Evolutionary conservation across 2,113 vertebrate genomes (phyloP), one percentile per base, ranked within the genome.

Genomic region (Solenodon paradoxus): DNA sequence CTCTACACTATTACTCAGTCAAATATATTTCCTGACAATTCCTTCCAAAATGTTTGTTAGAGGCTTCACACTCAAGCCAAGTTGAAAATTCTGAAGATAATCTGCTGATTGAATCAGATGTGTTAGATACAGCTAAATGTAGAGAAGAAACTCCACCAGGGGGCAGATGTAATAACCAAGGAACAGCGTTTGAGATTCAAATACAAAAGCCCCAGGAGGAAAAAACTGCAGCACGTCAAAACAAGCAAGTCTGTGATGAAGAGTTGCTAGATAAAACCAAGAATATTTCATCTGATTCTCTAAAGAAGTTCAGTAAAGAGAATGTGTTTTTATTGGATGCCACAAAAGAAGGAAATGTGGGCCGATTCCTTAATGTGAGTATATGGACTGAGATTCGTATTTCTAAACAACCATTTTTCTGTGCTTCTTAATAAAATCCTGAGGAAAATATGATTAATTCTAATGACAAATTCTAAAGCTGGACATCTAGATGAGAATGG

Each of bases 291-390:
- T 17, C 61, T 57, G 45, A 77, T 28, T 69, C 86, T 93, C 42
- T 59, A 59, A 90, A 89, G 40, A 96, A 93, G 10, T 81, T 68
- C 49, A 61, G 4, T 53, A 84, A 98, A 84, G 97, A 92, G 80
- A 96, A 75, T 81, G 40, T 61, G 24, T 99, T 99, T 97, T 81
- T 99, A 38, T 92, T 99, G 85, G 99, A 99, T 97, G 99, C 99
- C 81, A 99, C 99, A 64, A 99, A 98, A 97, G 99, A 99, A 98
- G 99, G 99, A 96, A 99, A 99, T 51, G 99, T 99, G 72, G 99
- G 98, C 88, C 98, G 99, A 72, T 99, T 99, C 97, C 97, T 99
- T 83, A 99, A 99, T 6, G 99, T 99, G 97, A 98, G 99, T 98
- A 96, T 61, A 32, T 80, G 38, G 32, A 19, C 69, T 92, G 63